Evolutionary conservation across 64 coral and sea anemone genomes (phyloP).

Genomic region (Cladopsammia gracilis): DNA sequence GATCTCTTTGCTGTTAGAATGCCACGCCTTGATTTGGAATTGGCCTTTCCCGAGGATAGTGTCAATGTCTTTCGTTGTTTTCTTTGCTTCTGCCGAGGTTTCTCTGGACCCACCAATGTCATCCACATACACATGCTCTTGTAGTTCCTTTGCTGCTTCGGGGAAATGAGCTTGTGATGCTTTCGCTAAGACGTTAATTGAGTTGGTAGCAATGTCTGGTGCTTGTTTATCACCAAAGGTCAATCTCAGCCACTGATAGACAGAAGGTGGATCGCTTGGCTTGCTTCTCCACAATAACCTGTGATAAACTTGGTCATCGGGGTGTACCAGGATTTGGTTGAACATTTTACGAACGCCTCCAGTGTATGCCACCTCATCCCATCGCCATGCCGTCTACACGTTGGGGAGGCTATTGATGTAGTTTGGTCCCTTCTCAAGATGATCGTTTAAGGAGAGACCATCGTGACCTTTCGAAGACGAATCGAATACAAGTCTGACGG

Average conservation of each 20-base stretch:
- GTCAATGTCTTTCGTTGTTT: slow-evolving; percentile 37
- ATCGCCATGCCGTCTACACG: too few relatives aligned
- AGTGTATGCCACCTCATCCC: too few relatives aligned
- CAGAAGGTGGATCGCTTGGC: slow-evolving; percentile 35
- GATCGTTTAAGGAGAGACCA: slow-evolving; percentile 65
- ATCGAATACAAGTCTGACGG: slow-evolving; percentile 71
- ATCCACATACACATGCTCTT: slow-evolving; percentile 68
- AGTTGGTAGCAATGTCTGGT: slow-evolving; percentile 67
- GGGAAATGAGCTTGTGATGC: slow-evolving; percentile 61
- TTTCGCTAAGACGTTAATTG: slow-evolving; percentile 55
- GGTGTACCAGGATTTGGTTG: too few relatives aligned
- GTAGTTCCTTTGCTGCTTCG: slow-evolving; percentile 59
- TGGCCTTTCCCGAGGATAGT: slow-evolving; percentile 64
- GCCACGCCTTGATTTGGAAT: slow-evolving; percentile 63
- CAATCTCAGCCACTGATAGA: slow-evolving; percentile 71
- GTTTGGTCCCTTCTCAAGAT: slow-evolving; percentile 72
- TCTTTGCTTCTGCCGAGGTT: slow-evolving; percentile 27
- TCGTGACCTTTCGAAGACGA: slow-evolving; percentile 68
- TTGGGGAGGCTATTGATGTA: too few relatives aligned
- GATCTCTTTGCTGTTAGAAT: too few relatives aligned
- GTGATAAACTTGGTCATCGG: too few relatives aligned
- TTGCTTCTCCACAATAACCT: slow-evolving; percentile 65
- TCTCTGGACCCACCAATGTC: slow-evolving; percentile 71
- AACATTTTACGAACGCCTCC: too few relatives aligned
- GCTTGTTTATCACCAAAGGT: slow-evolving; percentile 75